A percentile compares a stretch with the other conserved stretches of the same genome.
Evolutionary conservation across 2,888 invertebrate genomes (phyloP).

Genomic region (Microdon myrmicae): DNA sequence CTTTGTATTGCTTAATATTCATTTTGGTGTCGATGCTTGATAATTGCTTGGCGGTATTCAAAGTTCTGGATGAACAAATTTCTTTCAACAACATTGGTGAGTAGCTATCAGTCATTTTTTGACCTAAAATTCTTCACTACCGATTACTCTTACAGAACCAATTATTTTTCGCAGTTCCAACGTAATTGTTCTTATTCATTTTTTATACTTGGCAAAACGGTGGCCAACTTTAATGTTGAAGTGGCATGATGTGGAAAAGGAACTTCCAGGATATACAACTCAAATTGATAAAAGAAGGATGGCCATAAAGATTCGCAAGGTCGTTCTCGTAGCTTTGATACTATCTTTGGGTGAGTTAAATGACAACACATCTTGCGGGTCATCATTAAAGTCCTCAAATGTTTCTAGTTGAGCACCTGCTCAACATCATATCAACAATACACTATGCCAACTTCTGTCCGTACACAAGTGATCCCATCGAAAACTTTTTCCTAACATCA

Average conservation of each 20-base stretch:
- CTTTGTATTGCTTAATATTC: conserved; percentile 57
- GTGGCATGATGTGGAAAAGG: conserved; percentile 68
- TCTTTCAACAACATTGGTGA: conserved; percentile 62
- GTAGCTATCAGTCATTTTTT: conserved; percentile 2
- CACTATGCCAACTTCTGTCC: conserved; percentile 60
- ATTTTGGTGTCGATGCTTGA: conserved; percentile 54
- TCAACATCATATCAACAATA: conserved; percentile 60
- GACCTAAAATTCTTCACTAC: neutral
- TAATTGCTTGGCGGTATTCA: conserved; percentile 55
- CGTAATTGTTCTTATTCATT: conserved; percentile 57
- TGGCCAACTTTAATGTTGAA: conserved; percentile 69
- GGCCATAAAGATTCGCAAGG: conserved; percentile 66
- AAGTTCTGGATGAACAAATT: conserved; percentile 56
- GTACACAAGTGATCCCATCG: conserved; percentile 59
- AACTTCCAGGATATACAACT: conserved; percentile 61
- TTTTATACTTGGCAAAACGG: conserved; percentile 68
- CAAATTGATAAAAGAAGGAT: conserved; percentile 60
- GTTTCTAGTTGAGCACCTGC: conserved; percentile 61
- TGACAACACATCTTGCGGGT: neutral
- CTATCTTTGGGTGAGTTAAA: conserved; percentile 66
- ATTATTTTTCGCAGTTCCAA: conserved; percentile 62
- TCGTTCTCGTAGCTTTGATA: conserved; percentile 67
- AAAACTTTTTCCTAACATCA: conserved; percentile 59
- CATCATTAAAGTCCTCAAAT: neutral
- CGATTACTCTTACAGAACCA: conserved; percentile 58